phyloP scores from a whole-genome alignment of 2,888 invertebrate genomes.

The Cinara cedri region DNA sequence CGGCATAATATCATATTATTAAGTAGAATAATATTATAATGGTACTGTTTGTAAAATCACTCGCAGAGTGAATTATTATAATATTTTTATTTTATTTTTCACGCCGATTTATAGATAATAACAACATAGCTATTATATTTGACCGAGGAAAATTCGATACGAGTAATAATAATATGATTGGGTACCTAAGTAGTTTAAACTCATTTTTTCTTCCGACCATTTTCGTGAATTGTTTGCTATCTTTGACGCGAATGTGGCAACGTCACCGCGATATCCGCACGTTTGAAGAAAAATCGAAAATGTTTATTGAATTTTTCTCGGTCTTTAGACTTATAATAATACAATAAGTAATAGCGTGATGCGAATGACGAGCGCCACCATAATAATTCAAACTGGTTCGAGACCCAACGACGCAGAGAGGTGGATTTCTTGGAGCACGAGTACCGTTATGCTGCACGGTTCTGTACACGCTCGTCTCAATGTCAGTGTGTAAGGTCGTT shows the following conservation, averaged over 20 bases:
- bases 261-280: too few relatives aligned
- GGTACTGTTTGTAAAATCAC: too few relatives aligned
- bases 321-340: not conserved
- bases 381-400: constrained; percentile 20
- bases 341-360: not conserved
- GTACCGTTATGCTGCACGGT: constrained; percentile 38
- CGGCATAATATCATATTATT: too few relatives aligned
- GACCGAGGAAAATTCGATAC: not conserved
- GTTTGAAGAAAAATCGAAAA: not conserved
- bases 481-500: constrained; percentile 52
- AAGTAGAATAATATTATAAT: too few relatives aligned
- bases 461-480: constrained; percentile 38
- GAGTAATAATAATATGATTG: too few relatives aligned
- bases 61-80: too few relatives aligned
- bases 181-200: not conserved
- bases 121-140: not conserved
- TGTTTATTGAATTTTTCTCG: constrained; percentile 8
- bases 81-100: not conserved
- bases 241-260: not conserved
- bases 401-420: not conserved
- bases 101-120: not conserved
- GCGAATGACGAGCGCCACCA: not conserved
- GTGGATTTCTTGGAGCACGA: constrained; percentile 1
- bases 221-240: not conserved
- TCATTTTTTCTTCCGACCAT: not conserved